Evolutionary conservation across 1,140 invertebrate species (phyloP).

Genomic region (Oryctes rhinoceros): DNA sequence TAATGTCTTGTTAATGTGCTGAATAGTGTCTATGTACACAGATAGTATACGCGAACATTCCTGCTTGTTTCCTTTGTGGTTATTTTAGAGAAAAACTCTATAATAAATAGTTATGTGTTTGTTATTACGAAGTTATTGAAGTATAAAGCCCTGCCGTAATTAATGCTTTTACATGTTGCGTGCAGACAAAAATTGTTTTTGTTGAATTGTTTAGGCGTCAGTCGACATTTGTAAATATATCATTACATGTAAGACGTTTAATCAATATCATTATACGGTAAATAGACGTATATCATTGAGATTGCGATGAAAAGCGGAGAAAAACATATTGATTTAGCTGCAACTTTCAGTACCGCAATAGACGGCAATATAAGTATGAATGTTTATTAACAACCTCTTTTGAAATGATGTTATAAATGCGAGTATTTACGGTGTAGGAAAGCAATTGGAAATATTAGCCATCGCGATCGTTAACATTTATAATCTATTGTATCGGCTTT

Average conservation of each 20-base stretch:
- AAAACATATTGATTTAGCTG: background rate
- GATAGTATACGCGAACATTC: background rate
- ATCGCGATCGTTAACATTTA: background rate
- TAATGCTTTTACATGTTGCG: conserved; percentile 25
- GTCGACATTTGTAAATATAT: conserved; percentile 31
- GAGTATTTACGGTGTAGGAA: background rate
- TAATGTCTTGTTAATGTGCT: too few relatives aligned
- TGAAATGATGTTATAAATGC: background rate
- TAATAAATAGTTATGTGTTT: conserved; percentile 8
- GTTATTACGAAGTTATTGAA: conserved; percentile 25
- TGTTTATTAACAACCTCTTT: conserved; percentile 25
- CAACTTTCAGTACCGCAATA: background rate
- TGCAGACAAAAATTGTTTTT: conserved; percentile 20
- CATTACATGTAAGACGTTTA: conserved; percentile 7
- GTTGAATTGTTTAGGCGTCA: conserved; percentile 32
- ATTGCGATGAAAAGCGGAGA: conserved; percentile 6
- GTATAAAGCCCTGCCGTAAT: conserved; percentile 15
- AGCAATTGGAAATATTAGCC: background rate
- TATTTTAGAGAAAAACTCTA: background rate
- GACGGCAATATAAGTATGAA: background rate
- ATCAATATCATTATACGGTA: conserved; percentile 19
- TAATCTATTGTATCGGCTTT: background rate
- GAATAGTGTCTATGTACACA: background rate
- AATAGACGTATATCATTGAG: conserved; percentile 20
- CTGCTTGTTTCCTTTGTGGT: background rate